Percentiles rank a stretch among this genome's conserved stretches.
Evolutionary conservation across 2,888 invertebrate genomes (phyloP).

Genomic region (Agrenia bidenticulata): DNA sequence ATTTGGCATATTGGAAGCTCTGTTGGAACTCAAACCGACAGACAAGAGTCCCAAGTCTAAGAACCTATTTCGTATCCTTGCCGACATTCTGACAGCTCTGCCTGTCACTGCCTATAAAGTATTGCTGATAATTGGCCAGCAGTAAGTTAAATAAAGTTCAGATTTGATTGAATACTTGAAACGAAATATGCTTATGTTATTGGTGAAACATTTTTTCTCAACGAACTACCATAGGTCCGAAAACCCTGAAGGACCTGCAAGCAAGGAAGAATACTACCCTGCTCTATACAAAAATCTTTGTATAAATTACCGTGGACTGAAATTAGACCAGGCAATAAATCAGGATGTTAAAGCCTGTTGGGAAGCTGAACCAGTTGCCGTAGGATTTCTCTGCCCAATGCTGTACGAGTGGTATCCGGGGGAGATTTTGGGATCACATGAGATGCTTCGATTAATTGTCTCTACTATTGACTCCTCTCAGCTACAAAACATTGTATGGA

Average conservation of each 20-base stretch:
- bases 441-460: constrained; percentile 83
- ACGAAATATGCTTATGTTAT: no score
- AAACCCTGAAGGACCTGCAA: constrained; percentile 28
- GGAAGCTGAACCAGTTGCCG: constrained; percentile 46
- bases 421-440: constrained; percentile 69
- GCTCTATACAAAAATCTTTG: constrained; percentile 44
- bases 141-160: constrained; percentile 22
- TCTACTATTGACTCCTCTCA: constrained; percentile 87
- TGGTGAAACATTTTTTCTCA: neutral
- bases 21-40: constrained; percentile 42
- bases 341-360: constrained; percentile 50
- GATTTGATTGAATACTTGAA: neutral
- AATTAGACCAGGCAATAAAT: constrained; percentile 46
- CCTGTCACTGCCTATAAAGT: constrained; percentile 44
- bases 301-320: constrained; percentile 43
- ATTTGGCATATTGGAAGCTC: constrained; percentile 36
- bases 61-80: constrained; percentile 44
- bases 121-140: constrained; percentile 44
- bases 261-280: constrained; percentile 25
- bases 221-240: no score
- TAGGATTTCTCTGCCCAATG: constrained; percentile 46
- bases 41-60: constrained; percentile 47
- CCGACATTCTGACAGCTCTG: constrained; percentile 42
- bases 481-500: constrained; percentile 85
- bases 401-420: constrained; percentile 47